Base-by-base conservation (phyloP, 2,113 vertebrate species). In the Ameiurus melas region DNA sequence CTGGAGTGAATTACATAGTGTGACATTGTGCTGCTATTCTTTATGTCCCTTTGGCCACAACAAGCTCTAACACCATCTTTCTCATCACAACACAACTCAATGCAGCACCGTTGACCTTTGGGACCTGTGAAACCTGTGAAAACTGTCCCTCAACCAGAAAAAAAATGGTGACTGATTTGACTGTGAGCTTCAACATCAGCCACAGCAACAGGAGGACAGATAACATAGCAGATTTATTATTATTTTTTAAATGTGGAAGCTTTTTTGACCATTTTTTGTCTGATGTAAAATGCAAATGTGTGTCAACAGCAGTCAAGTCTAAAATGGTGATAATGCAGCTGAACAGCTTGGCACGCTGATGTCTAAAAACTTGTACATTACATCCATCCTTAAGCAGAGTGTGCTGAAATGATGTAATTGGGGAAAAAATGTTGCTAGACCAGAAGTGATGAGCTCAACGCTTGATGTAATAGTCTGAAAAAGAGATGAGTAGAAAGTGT, bases 381-480 rank as follows among this genome's bases (percentile, higher is more conserved):
- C 82, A 64, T 68, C 66, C 75, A 30, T 51, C 73, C 39, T 86
- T 33, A 75, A 73, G 80, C 57, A 83, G 62, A 71, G 75, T 80
- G 53, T 85, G 75, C 82, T 81, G 53, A 81, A 71, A 53, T 80
- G 89, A 77, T 58, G 73, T 77, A 70, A 70, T 80, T 77, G 73
- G 27, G 43, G 14, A 55, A 51, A n/a, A 58, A 75, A 60, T 16
- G 57, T 10, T 62, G 39, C 53, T 27, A 22, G 22, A 39, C 30
- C 22, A 55, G 8, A 83, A 68, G 68, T 77, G n/a, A 83, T 85
- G 30, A 27, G 57, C 20, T 30, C 64, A 83, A 83, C 39, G 75
- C 64, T 68, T 30, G 36, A 47, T 75, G 75, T 25, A 75, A 39
- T 33, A 79, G 77, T 27, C 58, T 70, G 57, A 39, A 79, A 85